phyloP scores from a whole-genome alignment of 2,797 vertebrate genomes.

The Thunnus albacares region DNA sequence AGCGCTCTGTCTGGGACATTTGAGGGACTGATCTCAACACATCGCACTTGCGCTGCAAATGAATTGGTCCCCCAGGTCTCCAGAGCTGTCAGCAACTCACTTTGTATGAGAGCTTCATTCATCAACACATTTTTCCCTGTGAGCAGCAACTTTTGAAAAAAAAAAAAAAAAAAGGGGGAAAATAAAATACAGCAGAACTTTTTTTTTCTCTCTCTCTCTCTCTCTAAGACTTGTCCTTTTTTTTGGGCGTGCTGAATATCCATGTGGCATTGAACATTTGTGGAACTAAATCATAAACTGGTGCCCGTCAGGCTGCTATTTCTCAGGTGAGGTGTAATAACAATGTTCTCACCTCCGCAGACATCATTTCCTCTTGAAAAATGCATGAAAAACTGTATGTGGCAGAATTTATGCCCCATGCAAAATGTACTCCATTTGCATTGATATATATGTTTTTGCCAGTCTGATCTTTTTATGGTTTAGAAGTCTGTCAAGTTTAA shows the following conservation, averaged over 20 bases:
- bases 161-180: slow-evolving; percentile 25
- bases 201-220: slow-evolving; percentile 27
- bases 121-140: slow-evolving; percentile 77
- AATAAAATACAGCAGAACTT: slow-evolving; percentile 49
- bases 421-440: neutral
- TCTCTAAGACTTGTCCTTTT: neutral
- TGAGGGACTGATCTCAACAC: slow-evolving; percentile 79
- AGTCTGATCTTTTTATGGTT: neutral
- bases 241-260: slow-evolving; percentile 33
- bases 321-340: slow-evolving; percentile 2
- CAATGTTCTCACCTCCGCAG: neutral
- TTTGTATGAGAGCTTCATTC: slow-evolving; percentile 86
- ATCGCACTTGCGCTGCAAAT: slow-evolving; percentile 79
- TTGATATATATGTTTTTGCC: neutral
- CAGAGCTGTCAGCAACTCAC: slow-evolving; percentile 83
- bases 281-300: slow-evolving; percentile 35
- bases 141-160: slow-evolving; percentile 65
- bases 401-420: neutral
- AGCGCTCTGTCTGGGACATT: slow-evolving; percentile 74
- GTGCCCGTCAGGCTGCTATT: slow-evolving; percentile 15
- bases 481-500: neutral
- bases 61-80: slow-evolving; percentile 79
- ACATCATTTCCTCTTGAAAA: neutral
- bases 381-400: neutral
- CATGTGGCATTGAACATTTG: slow-evolving; percentile 29